These are phyloP conservation scores for Diaperis boleti DNA, from an alignment of 2,888 invertebrate genomes.

Conservation along the genomic window DNA sequence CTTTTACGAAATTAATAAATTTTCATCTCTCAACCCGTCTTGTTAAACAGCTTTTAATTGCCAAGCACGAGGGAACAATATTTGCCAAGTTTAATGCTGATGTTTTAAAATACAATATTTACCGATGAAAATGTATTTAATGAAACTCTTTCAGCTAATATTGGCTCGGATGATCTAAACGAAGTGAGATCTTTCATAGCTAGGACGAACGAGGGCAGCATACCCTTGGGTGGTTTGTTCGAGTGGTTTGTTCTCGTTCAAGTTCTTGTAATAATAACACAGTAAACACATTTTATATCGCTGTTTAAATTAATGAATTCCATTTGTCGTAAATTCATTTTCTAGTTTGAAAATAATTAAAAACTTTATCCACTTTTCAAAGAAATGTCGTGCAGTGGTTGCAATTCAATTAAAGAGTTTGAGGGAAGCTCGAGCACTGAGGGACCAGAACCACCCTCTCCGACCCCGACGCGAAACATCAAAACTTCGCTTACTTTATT, in stretches of 20 bases:
- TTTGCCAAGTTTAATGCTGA: conserved; percentile 55
- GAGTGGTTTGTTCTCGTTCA: conserved; percentile 17
- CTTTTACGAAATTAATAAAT: conserved; percentile 15
- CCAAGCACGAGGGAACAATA: conserved; percentile 56
- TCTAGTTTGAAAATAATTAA: conserved; percentile 65
- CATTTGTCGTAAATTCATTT: conserved; percentile 64
- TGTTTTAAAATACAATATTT: conserved; percentile 61
- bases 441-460: conserved; percentile 28
- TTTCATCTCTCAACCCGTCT: conserved; percentile 8
- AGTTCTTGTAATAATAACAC: conserved; percentile 31
- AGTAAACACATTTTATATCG: conserved; percentile 55
- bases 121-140: conserved; percentile 60
- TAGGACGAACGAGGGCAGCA: not conserved
- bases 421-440: conserved; percentile 41
- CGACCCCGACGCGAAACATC: conserved; percentile 51
- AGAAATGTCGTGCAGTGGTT: conserved; percentile 65
- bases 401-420: conserved; percentile 66
- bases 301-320: conserved; percentile 61
- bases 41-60: conserved; percentile 56
- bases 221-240: conserved; percentile 6
- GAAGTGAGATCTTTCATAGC: conserved; percentile 10
- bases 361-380: conserved; percentile 64
- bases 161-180: conserved; percentile 48
- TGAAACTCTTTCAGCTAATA: conserved; percentile 60
- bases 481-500: conserved; percentile 59